A percentile compares a stretch with the other conserved stretches of the same genome.
phyloP scores from a whole-genome alignment of 2,797 vertebrate genomes.

The Gymnoscopelus braueri region DNA sequence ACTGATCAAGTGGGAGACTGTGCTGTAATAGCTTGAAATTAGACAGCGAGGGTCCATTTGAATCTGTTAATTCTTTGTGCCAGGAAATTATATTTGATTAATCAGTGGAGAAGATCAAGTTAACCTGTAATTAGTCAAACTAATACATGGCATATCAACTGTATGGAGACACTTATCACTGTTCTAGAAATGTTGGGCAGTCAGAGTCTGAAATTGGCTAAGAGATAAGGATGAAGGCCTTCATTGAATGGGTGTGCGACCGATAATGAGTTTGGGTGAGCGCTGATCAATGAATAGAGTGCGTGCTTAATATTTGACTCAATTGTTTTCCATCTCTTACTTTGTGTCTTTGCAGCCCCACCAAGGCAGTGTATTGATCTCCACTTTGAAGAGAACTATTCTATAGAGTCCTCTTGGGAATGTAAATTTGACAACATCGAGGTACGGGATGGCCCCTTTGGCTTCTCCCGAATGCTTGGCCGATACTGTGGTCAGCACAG shows the following conservation, averaged over 20 bases:
- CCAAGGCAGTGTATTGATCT: slow-evolving; percentile 98
- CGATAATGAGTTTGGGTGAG: slow-evolving; percentile 42
- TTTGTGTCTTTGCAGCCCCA: slow-evolving; percentile 84
- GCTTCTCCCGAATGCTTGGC: slow-evolving; percentile 97
- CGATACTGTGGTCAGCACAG: slow-evolving; percentile 97
- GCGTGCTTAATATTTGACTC: slow-evolving; percentile 35
- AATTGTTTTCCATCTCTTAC: slow-evolving; percentile 43
- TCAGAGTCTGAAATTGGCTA: slow-evolving; percentile 22
- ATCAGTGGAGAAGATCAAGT: slow-evolving; percentile 35
- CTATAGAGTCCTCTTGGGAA: slow-evolving; percentile 98
- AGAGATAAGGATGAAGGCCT: slow-evolving; percentile 13
- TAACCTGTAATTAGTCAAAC: slow-evolving; percentile 31
- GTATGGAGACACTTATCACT: slow-evolving; percentile 5
- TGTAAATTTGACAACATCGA: slow-evolving; percentile 99
- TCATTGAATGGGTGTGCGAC: slow-evolving; percentile 24
- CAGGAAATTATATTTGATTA: slow-evolving; percentile 30
- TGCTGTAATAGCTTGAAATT: slow-evolving; percentile 21
- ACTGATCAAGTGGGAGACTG: slow-evolving; percentile 5
- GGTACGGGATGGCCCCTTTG: slow-evolving; percentile 98
- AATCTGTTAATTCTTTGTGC: slow-evolving; percentile 27
- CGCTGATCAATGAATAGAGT: slow-evolving; percentile 30
- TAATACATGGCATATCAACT: slow-evolving; percentile 16
- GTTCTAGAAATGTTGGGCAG: background rate
- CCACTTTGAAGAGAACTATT: slow-evolving; percentile 97
- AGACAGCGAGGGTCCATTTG: slow-evolving; percentile 24